Conservation (phyloP, 2,113 vertebrate genomes). For the Chloropsis cyanopogon region DNA sequence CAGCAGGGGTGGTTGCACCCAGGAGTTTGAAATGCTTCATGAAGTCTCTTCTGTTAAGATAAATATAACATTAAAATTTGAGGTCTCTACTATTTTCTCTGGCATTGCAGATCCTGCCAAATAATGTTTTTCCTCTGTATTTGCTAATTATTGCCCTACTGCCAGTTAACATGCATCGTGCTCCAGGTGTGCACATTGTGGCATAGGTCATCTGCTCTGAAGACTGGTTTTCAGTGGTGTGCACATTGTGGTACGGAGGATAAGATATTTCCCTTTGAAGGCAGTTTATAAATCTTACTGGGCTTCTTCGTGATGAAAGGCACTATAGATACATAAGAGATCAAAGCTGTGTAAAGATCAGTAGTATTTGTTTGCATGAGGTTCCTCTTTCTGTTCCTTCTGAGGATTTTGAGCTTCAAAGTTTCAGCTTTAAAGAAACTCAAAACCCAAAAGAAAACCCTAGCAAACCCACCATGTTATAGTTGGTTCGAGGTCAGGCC, state of each 20-base stretch:
- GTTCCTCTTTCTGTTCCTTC: slow-evolving; percentile 44
- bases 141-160: not conserved
- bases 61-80: not conserved
- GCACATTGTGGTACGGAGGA: not conserved
- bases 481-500: not conserved
- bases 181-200: not conserved
- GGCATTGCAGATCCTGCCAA: not conserved
- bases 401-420: slow-evolving; percentile 54
- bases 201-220: not conserved
- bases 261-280: slow-evolving; percentile 48
- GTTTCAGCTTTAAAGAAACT: slow-evolving; percentile 47
- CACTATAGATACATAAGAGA: slow-evolving; percentile 49
- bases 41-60: not conserved
- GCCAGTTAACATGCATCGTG: not conserved
- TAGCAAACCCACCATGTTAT: not conserved
- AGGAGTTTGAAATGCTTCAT: not conserved
- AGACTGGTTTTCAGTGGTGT: not conserved
- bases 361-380: slow-evolving; percentile 63
- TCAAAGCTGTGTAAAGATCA: slow-evolving; percentile 60
- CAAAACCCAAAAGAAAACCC: slow-evolving; percentile 5
- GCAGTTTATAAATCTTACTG: slow-evolving; percentile 57
- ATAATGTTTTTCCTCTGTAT: not conserved
- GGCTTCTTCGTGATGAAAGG: slow-evolving; percentile 60
- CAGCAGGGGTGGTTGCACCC: not conserved
- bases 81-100: not conserved